A percentile compares a stretch with the other conserved stretches of the same genome.
Evolutionary conservation across 92 coral and sea anemone species (phyloP).

Genomic region (Palythoa grandiflora): DNA sequence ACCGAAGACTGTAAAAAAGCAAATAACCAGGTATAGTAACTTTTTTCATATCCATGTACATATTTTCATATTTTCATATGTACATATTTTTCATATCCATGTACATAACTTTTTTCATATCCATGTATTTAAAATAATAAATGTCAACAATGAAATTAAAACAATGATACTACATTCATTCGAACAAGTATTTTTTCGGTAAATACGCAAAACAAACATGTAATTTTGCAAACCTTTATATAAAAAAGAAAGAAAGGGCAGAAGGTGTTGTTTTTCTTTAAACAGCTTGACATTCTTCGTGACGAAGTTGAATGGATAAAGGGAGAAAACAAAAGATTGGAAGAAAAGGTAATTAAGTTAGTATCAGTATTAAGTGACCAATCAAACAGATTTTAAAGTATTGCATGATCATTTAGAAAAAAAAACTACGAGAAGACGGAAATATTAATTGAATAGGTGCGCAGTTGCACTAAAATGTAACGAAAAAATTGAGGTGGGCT

Average conservation of each 20-base stretch:
- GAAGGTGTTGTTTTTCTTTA: neutral
- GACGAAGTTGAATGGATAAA: slow-evolving; percentile 26
- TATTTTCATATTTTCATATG: no score
- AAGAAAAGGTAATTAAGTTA: slow-evolving; percentile 45
- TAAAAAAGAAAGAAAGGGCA: neutral
- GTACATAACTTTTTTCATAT: neutral
- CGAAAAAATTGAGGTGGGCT: no score
- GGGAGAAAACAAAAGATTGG: slow-evolving; percentile 43
- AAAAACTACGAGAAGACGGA: no score
- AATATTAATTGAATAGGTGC: no score
- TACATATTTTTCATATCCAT: neutral
- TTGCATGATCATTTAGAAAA: no score
- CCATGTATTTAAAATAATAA: neutral
- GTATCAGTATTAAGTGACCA: neutral
- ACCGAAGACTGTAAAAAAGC: slow-evolving; percentile 33
- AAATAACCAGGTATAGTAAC: slow-evolving; percentile 28
- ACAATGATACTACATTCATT: no score
- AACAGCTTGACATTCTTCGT: slow-evolving; percentile 34
- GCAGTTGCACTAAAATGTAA: no score
- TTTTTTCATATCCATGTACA: no score
- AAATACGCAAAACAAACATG: neutral
- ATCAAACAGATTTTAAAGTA: neutral
- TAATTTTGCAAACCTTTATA: neutral
- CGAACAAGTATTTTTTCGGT: no score
- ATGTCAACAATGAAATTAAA: no score